These are phyloP conservation scores for Brachypteracias leptosomus DNA, from an alignment of 2,113 vertebrate species.

Conservation along the genomic window DNA sequence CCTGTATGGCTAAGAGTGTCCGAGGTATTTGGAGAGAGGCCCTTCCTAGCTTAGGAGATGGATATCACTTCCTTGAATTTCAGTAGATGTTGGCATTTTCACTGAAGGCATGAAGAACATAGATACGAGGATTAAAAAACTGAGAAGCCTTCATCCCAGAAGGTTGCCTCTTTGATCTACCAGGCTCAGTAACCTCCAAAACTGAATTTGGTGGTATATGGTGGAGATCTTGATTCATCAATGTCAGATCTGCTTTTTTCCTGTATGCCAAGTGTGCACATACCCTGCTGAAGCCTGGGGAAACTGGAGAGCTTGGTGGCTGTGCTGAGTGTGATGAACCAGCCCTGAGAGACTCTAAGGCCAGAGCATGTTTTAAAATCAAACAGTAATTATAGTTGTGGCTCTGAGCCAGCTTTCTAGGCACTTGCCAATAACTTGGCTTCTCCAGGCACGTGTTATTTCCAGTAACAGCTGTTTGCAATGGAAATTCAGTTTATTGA, in stretches of 20 bases:
- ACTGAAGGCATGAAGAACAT: not conserved
- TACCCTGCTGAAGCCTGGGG: not conserved
- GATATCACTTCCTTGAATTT: not conserved
- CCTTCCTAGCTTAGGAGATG: not conserved
- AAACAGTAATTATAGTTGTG: not conserved
- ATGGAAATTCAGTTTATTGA: not conserved
- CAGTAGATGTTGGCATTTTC: not conserved
- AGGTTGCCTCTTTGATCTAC: not conserved
- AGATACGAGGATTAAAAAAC: not conserved
- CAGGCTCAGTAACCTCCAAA: not conserved
- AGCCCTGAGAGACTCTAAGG: not conserved
- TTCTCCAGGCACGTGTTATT: not conserved
- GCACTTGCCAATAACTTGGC: not conserved
- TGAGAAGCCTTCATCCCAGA: not conserved
- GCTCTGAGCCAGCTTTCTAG: not conserved
- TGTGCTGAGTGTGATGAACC: not conserved
- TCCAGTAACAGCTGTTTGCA: not conserved
- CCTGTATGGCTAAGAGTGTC: not conserved
- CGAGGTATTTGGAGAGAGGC: not conserved
- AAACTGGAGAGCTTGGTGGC: not conserved
- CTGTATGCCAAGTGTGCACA: fast-evolving
- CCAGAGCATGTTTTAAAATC: not conserved
- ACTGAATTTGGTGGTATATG: not conserved
- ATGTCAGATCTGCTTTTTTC: not conserved
- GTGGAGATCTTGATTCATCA: not conserved